These are phyloP conservation scores for Sinhomidia bicolor DNA, from an alignment of 2,888 invertebrate genomes.

Conservation along the genomic window DNA sequence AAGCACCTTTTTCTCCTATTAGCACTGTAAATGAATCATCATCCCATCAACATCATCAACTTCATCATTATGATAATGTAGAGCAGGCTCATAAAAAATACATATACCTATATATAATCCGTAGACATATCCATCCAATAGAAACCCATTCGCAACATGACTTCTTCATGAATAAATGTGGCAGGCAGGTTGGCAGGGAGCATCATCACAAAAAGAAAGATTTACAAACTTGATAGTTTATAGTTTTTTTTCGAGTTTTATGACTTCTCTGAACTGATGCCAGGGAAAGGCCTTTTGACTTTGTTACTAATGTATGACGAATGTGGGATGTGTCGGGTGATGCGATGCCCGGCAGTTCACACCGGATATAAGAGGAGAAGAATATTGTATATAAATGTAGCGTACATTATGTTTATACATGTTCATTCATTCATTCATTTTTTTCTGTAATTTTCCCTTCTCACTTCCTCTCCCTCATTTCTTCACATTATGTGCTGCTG, in stretches of 20 bases:
- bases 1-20: conserved; percentile 71
- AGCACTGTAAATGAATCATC: conserved; percentile 70
- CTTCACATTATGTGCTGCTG: conserved; percentile 23
- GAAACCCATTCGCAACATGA: conserved; percentile 18
- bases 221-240: conserved; percentile 58
- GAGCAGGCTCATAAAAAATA: conserved; percentile 58
- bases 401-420: conserved; percentile 21
- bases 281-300: conserved; percentile 63
- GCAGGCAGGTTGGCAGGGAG: conserved; percentile 28
- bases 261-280: conserved; percentile 70
- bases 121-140: background rate
- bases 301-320: conserved; percentile 58
- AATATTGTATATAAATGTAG: conserved; percentile 19
- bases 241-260: conserved; percentile 62
- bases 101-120: conserved; percentile 36
- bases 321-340: conserved; percentile 36
- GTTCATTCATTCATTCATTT: conserved; percentile 59
- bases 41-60: conserved; percentile 50
- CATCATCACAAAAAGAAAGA: conserved; percentile 26
- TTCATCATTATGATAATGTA: conserved; percentile 69
- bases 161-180: background rate
- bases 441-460: conserved; percentile 23
- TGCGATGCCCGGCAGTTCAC: conserved; percentile 54
- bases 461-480: conserved; percentile 11
- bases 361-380: conserved; percentile 36